Evolutionary conservation across 2,888 invertebrate genomes (phyloP), one percentile per base, ranked within the genome.

Genomic region (Eupithecia vulgata): DNA sequence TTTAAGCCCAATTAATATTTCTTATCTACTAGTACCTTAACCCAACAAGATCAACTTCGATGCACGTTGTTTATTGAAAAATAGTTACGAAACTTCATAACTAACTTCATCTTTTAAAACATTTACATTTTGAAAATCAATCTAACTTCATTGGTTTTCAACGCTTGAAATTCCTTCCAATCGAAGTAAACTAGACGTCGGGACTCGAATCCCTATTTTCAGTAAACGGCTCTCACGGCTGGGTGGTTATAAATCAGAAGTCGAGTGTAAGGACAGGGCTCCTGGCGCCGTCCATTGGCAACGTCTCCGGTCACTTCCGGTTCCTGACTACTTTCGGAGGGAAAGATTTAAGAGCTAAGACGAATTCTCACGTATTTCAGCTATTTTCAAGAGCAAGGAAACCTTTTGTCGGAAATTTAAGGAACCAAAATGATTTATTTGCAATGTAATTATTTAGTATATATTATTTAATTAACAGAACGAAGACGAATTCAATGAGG

Each of bases 231-330:
- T 65, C 65, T 65, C 25, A 65, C 61, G 61, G 67, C 40, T 48
- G 12, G 37, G 30, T 30, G 61, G 34, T 30, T 42, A 68, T 68
- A 68, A 61, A 68, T 57, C 57, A 68, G 42, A 17, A 61, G 42
- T 59, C 57, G 30, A 68, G 62, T 72, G 62, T 30, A 64, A 13
- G 64, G 13, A 52, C 59, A 21, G 37, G 37, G 67, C 10, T 42
- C 30, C 57, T 34, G 70, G 62, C 62, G 70, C 70, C 70, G 62
- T 21, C 69, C 52, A 73, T 67, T 52, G 73, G 62, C 70, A 52
- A 67, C 69, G 67, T 73, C 67, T 70, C 73, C 70, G 57, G 70
- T 64, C 52, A 62, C 70, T 52, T 73, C 73, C 73, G 73, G 73
- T 69, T 21, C 25, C 72, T 65, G 68, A 69, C 72, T 57, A 61